Conservation (phyloP, 2,888 invertebrate species). For the Coleophora flavipennella region DNA sequence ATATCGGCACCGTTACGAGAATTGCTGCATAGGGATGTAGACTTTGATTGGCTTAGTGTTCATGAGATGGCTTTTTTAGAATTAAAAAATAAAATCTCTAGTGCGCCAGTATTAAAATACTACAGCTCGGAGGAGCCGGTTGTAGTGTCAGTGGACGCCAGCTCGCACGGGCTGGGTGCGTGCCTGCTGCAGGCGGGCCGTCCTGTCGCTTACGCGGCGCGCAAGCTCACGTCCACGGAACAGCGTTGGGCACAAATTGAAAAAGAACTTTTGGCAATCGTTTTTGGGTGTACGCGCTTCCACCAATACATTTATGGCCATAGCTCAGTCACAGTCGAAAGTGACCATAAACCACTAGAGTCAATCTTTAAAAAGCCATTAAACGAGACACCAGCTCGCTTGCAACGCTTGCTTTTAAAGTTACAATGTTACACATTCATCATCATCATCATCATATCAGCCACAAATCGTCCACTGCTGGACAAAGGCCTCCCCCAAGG, state of each 20-base stretch:
- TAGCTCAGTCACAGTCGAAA: constrained; percentile 16
- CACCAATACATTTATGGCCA: constrained; percentile 12
- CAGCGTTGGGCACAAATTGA: constrained; percentile 10
- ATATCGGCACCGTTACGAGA: constrained; percentile 5
- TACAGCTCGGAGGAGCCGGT: constrained; percentile 6
- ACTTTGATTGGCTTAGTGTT: constrained; percentile 3
- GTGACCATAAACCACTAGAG: constrained; percentile 28
- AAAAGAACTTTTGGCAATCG: constrained; percentile 9
- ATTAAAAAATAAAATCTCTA: constrained; percentile 2
- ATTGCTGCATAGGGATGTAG: constrained; percentile 3
- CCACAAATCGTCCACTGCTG: too few relatives aligned
- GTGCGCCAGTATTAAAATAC: constrained; percentile 8
- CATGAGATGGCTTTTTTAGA: constrained; percentile 3
- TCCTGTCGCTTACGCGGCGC: constrained; percentile 7
- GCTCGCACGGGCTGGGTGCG: constrained; percentile 5
- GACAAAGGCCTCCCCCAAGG: too few relatives aligned
- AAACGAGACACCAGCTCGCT: too few relatives aligned
- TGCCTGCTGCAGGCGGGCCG: constrained; percentile 9
- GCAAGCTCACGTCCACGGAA: constrained; percentile 5
- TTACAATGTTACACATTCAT: too few relatives aligned
- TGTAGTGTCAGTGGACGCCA: constrained; percentile 9
- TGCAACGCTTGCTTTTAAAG: too few relatives aligned
- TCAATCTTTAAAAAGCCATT: constrained; percentile 17
- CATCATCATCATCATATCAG: too few relatives aligned
- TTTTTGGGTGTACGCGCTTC: constrained; percentile 7